Base-by-base conservation (phyloP, 2,797 vertebrate genomes). In the Chaetophractus vellerosus region DNA sequence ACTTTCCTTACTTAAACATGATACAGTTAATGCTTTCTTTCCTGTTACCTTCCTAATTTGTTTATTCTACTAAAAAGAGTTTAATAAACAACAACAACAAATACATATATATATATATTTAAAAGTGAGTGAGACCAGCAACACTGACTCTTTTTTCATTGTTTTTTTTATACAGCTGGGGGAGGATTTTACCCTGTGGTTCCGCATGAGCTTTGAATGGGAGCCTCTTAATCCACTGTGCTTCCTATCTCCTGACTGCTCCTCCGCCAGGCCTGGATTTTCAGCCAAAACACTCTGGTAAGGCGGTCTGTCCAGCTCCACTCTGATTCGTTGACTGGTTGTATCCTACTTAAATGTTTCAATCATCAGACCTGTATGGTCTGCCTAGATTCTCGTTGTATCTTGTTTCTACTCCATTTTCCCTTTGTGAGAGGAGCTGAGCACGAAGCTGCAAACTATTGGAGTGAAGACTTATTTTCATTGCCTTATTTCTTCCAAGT, bases 71-170 rank as follows among this genome's bases (percentile, higher is more conserved):
- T 38, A 38, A 38, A 38, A 38, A 38, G 6, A 38, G 38, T 38
- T 38, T 38, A 38, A 38, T 38, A 38, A 38, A 38, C 38, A 38
- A 38, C 38, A 38, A n/a, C n/a, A 38, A 38, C 3, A 38, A 38
- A 38, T 3, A 38, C 3, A 38, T 38, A 38, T 38, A 38, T 38
- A 38, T 38, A 38, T 38, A 38, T 38, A 38, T 38, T 38, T 38
- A 38, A 38, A 38, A 38, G 38, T 38, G 28, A 74, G 5, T 75
- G 55, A 91, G 3, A 76, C 21, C 19, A 31, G 19, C 55, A 82
- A 45, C 0, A 0, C 19, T 21, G 3, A 52, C 16, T 2, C 41
- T 61, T 31, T 38, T 3, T 38, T 38, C n/a, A n/a, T n/a, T 38
- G 38, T 38, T 38, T n/a, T 23, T 55, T 18, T 88, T 38, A 48